Conservation (phyloP, 2,888 invertebrate species). For the Sarcophaga caerulescens region DNA sequence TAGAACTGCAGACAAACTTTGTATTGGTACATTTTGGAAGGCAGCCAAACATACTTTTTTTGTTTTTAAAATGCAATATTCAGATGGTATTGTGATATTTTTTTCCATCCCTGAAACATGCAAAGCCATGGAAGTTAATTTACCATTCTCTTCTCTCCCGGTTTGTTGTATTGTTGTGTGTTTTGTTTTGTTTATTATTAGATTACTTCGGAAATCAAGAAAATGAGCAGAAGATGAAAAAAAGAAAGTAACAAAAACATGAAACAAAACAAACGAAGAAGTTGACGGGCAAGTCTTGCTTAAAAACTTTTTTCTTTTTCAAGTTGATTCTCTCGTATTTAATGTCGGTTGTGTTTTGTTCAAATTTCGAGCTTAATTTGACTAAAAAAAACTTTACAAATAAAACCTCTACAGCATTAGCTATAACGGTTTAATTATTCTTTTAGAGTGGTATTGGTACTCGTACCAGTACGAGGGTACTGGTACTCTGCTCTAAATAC, state of each 20-base stretch:
- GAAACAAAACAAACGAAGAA: conserved; percentile 41
- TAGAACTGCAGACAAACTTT: no score
- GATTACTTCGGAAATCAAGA: conserved; percentile 27
- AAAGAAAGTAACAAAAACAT: conserved; percentile 43
- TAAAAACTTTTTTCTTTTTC: conserved; percentile 17
- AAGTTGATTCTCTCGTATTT: background rate
- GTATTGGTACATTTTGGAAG: no score
- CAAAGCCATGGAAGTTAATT: no score
- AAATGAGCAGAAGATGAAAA: conserved; percentile 29
- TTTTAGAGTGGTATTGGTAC: background rate
- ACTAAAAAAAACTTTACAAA: background rate
- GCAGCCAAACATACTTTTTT: no score
- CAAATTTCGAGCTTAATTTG: conserved; percentile 47
- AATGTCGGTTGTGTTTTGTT: conserved; percentile 8
- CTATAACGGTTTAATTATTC: background rate
- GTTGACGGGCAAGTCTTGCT: conserved; percentile 51
- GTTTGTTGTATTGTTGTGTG: background rate
- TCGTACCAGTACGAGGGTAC: background rate
- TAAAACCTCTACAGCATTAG: background rate
- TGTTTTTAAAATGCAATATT: no score
- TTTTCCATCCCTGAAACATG: no score
- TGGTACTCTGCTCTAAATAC: conserved; percentile 16
- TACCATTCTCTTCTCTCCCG: no score
- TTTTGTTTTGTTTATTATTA: conserved; percentile 9
- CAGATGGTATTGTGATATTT: no score